Conservation (phyloP, 1,140 invertebrate species). For the Heliconius hermathena region DNA sequence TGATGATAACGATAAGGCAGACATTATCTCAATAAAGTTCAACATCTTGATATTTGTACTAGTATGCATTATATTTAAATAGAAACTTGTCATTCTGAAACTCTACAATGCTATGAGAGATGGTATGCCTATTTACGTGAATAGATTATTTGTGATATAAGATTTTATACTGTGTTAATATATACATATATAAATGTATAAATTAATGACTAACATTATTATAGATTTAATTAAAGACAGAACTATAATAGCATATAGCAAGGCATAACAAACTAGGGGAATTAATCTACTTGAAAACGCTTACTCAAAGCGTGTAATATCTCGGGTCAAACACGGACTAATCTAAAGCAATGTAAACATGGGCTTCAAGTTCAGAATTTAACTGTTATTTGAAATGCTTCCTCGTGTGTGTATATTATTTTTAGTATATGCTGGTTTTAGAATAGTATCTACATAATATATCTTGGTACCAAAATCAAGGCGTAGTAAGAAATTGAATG, state of each 20-base stretch:
- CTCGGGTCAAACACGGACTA: constrained; percentile 57
- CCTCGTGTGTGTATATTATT: constrained; percentile 19
- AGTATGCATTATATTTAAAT: no score
- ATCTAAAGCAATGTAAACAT: constrained; percentile 61
- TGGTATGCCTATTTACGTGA: no score
- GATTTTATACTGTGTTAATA: no score
- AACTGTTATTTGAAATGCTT: constrained; percentile 38
- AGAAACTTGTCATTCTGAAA: no score
- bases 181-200: no score
- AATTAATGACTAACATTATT: not conserved
- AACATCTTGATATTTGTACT: no score
- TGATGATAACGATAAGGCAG: no score
- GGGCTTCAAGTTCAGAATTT: constrained; percentile 39
- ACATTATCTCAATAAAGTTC: no score
- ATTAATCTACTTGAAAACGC: constrained; percentile 54
- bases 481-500: not conserved
- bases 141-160: no score
- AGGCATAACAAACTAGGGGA: constrained; percentile 52
- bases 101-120: no score
- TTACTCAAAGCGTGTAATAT: constrained; percentile 57
- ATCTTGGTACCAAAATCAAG: no score
- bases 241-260: not conserved
- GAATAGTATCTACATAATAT: not conserved
- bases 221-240: constrained; percentile 16
- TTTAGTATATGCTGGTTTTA: constrained; percentile 19